Conservation (phyloP, 2,797 vertebrate species). For the Cryptoprocta ferox region DNA sequence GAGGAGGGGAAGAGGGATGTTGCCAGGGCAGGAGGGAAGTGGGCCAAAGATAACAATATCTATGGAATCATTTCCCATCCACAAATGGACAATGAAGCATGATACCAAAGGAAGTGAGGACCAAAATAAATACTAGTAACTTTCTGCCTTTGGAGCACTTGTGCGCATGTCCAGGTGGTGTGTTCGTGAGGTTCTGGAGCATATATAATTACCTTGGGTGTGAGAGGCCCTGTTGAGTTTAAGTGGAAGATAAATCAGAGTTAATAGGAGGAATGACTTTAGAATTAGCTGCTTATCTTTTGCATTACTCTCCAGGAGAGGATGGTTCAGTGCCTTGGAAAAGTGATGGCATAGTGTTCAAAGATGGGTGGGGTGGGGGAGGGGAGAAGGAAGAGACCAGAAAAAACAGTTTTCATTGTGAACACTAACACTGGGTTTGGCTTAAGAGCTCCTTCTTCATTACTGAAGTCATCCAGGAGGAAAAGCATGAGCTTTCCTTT, state of each 20-base stretch:
- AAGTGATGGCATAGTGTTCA: not conserved
- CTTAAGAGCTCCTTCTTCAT: not conserved
- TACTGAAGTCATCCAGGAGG: not conserved
- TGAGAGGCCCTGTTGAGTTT: not conserved
- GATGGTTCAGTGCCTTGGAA: not conserved
- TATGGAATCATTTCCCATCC: not conserved
- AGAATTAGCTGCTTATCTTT: not conserved
- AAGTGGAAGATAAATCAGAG: not conserved
- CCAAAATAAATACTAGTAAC: not conserved
- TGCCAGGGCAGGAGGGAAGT: not conserved
- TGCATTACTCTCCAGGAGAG: not conserved
- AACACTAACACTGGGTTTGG: not conserved
- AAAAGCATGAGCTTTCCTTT: not conserved
- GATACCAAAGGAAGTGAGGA: conserved; percentile 31
- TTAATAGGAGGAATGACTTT: not conserved
- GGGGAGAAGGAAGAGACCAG: not conserved
- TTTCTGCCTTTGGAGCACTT: not conserved
- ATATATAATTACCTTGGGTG: not conserved
- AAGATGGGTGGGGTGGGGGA: too few relatives aligned
- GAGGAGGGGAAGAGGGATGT: not conserved
- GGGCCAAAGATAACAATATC: not conserved
- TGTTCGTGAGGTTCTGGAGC: not conserved
- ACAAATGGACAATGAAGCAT: not conserved
- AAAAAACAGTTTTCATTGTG: not conserved
- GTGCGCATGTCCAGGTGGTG: not conserved